Evolutionary conservation across 1,140 invertebrate species (phyloP).

Genomic region (Rhagoletis pomonella): DNA sequence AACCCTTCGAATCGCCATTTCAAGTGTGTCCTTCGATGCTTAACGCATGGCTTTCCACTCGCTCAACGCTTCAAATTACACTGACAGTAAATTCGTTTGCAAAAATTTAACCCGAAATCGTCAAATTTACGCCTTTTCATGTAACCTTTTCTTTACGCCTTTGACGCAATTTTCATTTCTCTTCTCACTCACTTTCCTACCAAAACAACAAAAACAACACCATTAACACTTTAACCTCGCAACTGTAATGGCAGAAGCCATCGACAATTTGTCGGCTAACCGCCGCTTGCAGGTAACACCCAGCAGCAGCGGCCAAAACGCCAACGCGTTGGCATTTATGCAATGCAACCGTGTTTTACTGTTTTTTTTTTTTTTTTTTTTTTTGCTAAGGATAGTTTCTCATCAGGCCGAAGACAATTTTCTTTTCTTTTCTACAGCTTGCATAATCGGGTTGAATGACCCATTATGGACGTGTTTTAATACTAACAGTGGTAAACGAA

Average conservation of each 20-base stretch:
- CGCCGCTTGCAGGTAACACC: neutral
- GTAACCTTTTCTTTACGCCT: slow-evolving; percentile 42
- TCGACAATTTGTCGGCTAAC: slow-evolving; percentile 16
- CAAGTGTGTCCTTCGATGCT: neutral
- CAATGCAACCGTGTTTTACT: slow-evolving; percentile 17
- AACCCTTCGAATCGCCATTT: neutral
- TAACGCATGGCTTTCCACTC: neutral
- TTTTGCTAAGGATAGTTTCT: neutral
- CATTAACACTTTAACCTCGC: neutral
- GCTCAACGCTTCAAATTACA: too few species aligned
- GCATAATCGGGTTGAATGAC: slow-evolving; percentile 50
- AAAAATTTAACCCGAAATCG: slow-evolving; percentile 37
- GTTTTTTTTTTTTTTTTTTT: neutral
- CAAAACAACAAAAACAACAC: neutral
- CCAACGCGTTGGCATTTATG: neutral
- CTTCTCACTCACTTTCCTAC: neutral
- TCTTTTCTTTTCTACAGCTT: slow-evolving; percentile 13
- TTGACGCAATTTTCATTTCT: neutral
- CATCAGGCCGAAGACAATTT: neutral
- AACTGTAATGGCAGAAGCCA: neutral
- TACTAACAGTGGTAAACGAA: neutral
- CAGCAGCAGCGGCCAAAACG: neutral
- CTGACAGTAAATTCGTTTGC: neutral
- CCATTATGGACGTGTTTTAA: slow-evolving; percentile 9
- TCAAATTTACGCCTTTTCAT: slow-evolving; percentile 21